Evolutionary conservation across 2,113 vertebrate genomes (phyloP).

Genomic region (Chrysemys picta): DNA sequence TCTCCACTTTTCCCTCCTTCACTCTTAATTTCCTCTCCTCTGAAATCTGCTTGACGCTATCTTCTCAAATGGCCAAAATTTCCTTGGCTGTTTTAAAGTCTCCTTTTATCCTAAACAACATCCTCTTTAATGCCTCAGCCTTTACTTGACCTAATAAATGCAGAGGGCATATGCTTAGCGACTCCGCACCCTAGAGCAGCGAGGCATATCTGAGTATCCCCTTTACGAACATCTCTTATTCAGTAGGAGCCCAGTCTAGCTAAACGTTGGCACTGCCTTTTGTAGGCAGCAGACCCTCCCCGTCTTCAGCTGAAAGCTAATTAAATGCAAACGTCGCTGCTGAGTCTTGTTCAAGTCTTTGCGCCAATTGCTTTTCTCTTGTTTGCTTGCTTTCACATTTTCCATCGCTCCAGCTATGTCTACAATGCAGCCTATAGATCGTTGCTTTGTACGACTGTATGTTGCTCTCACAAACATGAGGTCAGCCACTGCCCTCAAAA

Average conservation of each 20-base stretch:
- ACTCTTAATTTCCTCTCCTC: not conserved
- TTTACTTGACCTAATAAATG: not conserved
- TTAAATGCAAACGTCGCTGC: slow-evolving; percentile 38
- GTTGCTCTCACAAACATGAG: slow-evolving; percentile 53
- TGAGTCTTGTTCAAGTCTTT: slow-evolving; percentile 46
- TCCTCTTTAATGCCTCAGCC: not conserved
- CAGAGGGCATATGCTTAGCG: not conserved
- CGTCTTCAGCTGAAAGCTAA: slow-evolving; percentile 40
- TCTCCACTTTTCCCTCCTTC: not conserved
- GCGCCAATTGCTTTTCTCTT: slow-evolving; percentile 61
- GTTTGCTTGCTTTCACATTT: slow-evolving; percentile 61
- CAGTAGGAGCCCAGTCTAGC: slow-evolving; percentile 37
- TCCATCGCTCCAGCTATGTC: slow-evolving; percentile 49
- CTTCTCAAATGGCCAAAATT: not conserved
- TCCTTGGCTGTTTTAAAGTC: not conserved
- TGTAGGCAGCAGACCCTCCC: slow-evolving; percentile 56
- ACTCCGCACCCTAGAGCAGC: not conserved
- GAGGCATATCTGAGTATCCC: not conserved
- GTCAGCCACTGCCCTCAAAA: slow-evolving; percentile 63
- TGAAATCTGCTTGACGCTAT: not conserved
- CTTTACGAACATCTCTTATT: slow-evolving; percentile 29
- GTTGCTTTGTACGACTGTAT: slow-evolving; percentile 14
- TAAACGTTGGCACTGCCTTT: slow-evolving; percentile 52
- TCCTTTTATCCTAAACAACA: not conserved
- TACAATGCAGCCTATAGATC: slow-evolving; percentile 70